Evolutionary conservation across 2,888 invertebrate genomes (phyloP).

Genomic region (Leptinotarsa rubiginosa): DNA sequence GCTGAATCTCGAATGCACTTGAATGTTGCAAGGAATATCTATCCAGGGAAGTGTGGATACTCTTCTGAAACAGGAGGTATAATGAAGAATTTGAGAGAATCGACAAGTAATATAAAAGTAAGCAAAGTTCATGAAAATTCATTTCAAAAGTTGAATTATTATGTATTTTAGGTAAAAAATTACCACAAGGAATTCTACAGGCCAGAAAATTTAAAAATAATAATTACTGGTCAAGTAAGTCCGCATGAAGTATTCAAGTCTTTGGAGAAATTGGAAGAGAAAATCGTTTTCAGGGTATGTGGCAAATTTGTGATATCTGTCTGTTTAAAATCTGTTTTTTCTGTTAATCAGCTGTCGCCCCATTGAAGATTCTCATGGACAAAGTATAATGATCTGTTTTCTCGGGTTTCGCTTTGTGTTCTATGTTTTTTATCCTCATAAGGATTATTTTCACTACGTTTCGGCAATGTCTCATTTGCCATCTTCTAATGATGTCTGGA

Average conservation of each 20-base stretch:
- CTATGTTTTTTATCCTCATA: no score
- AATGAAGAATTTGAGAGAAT: slow-evolving; percentile 84
- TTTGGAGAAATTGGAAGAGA: slow-evolving; percentile 79
- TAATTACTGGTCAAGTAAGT: slow-evolving; percentile 85
- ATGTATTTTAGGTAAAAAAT: slow-evolving; percentile 72
- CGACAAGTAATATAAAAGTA: slow-evolving; percentile 85
- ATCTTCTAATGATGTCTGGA: no score
- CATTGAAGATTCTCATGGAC: no score
- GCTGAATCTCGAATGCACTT: slow-evolving; percentile 78
- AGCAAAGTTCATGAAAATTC: neutral
- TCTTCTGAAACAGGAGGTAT: slow-evolving; percentile 88
- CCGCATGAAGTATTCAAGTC: slow-evolving; percentile 81
- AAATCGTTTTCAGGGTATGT: slow-evolving; percentile 76
- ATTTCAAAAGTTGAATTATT: neutral
- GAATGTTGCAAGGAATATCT: slow-evolving; percentile 77
- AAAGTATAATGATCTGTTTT: no score
- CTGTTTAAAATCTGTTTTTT: no score
- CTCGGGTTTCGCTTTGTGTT: no score
- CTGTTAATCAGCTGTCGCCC: no score
- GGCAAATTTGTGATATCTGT: neutral
- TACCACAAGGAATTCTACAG: slow-evolving; percentile 90
- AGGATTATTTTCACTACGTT: no score
- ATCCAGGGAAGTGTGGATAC: slow-evolving; percentile 86
- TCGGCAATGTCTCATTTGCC: no score
- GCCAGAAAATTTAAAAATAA: slow-evolving; percentile 87